Evolutionary conservation across 2,888 invertebrate species (phyloP).

Genomic region (Heliconius aoede): DNA sequence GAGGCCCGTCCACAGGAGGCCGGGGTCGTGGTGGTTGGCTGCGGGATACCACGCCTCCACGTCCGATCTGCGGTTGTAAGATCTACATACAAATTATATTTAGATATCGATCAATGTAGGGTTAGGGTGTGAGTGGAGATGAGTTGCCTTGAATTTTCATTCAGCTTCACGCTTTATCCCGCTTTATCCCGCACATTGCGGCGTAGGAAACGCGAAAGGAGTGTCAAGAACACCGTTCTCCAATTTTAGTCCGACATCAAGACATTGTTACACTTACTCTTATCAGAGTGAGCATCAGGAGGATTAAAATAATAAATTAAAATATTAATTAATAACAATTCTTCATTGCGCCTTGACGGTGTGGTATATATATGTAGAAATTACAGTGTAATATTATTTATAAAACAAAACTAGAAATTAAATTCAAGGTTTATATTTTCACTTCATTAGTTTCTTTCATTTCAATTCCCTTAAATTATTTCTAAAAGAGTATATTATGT

Average conservation of each 20-base stretch:
- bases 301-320: too few relatives aligned
- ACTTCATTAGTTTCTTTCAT: background rate
- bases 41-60: conserved; percentile 84
- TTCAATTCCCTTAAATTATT: background rate
- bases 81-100: conserved; percentile 78
- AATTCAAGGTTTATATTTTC: too few relatives aligned
- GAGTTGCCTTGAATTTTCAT: background rate
- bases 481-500: background rate
- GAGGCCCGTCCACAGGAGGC: conserved; percentile 86
- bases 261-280: too few relatives aligned
- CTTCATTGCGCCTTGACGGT: too few relatives aligned
- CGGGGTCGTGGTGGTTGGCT: conserved; percentile 86
- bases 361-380: too few relatives aligned
- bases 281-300: too few relatives aligned
- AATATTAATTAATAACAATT: too few relatives aligned
- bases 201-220: background rate
- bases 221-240: background rate
- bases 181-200: background rate
- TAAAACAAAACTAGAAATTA: too few relatives aligned
- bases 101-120: conserved; percentile 27
- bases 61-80: conserved; percentile 85
- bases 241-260: too few relatives aligned
- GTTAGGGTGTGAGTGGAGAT: background rate
- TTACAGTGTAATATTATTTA: too few relatives aligned
- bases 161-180: too few relatives aligned